Percentiles rank a stretch among this genome's conserved stretches.
Conservation (phyloP, 2,797 vertebrate species). For the Podarcis siculus region DNA sequence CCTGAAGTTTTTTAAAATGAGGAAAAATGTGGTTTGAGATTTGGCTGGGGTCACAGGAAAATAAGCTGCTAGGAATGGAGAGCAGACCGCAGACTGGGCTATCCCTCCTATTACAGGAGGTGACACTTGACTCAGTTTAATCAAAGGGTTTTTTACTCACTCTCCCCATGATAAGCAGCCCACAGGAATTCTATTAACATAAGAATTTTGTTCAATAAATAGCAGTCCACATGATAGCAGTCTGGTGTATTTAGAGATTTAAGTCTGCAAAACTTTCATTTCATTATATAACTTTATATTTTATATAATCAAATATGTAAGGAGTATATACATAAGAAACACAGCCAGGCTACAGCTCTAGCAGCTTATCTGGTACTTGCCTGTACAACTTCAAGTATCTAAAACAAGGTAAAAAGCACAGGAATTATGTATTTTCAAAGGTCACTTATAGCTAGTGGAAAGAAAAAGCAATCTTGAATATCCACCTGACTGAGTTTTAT, state of each 20-base stretch:
- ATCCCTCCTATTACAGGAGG: not conserved
- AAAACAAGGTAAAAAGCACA: fast-evolving
- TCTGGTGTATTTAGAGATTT: not conserved
- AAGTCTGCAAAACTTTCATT: fast-evolving
- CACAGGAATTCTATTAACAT: not conserved
- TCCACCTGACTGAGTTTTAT: not conserved
- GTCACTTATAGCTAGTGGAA: not conserved
- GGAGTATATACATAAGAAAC: not conserved
- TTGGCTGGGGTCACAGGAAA: constrained; percentile 50
- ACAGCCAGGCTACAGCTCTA: not conserved
- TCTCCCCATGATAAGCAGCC: fast-evolving
- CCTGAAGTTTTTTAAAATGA: constrained; percentile 33
- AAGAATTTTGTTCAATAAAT: not conserved
- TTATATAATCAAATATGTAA: not conserved
- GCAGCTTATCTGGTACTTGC: fast-evolving
- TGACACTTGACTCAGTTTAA: not conserved
- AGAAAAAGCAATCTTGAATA: not conserved
- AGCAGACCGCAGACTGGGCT: constrained; percentile 58
- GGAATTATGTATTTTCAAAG: not conserved
- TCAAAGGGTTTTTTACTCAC: constrained; percentile 28
- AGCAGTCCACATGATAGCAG: fast-evolving
- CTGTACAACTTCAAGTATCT: not conserved
- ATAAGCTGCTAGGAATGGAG: constrained; percentile 56
- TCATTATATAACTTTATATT: not conserved
- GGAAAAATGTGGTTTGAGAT: constrained; percentile 59